Base-by-base conservation (phyloP, 2,888 invertebrate genomes). In the Ormyrus labotus region DNA sequence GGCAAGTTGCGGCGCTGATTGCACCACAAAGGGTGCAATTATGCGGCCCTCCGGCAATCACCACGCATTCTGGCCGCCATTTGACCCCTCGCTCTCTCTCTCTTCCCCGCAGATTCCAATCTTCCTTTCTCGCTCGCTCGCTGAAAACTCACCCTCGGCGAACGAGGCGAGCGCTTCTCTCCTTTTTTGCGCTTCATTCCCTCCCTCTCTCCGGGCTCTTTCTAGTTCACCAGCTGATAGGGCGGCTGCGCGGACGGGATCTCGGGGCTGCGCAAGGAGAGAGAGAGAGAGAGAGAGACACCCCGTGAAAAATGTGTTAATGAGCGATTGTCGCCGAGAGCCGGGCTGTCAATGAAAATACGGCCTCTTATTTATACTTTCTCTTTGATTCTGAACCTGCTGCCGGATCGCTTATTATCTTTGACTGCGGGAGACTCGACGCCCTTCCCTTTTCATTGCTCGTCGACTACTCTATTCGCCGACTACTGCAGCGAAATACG, bases 21-120 rank as follows among this genome's bases (percentile, higher is more conserved):
- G 90, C 90, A 89, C 90, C 90, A 90, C 90, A 91, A 91, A 91
- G 90, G 90, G 89, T 90, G 90, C 90, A 90, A 90, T 90, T 90
- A 90, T 90, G 90, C 89, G 90, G 90, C 89, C 90, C 90, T 90
- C 89, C 88, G 90, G 90, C 90, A 90, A 90, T 90, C 90, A 90
- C 89, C 89, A 87, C 88, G 90, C 89, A 90, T 90, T 90, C 90
- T 90, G 88, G 88, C 88, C 87, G 87, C 88, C 85, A 88, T 90
- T 89, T 89, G 89, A 89, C 90, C 90, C 89, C 87, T 69, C 45
- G 10, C 58, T 78, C 75, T 65, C 82, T 72, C 81, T 65, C 78
- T 71, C 70, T 65, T 63, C 10, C 76, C 47, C 71, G 47, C 61
- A n/a, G 45, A 6, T 47, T 53, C 5, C 64, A 8, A 63, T 50